Evolutionary conservation across 2,888 invertebrate species (phyloP), one percentile per base, ranked within the genome.

Genomic region (Clostera curtula): DNA sequence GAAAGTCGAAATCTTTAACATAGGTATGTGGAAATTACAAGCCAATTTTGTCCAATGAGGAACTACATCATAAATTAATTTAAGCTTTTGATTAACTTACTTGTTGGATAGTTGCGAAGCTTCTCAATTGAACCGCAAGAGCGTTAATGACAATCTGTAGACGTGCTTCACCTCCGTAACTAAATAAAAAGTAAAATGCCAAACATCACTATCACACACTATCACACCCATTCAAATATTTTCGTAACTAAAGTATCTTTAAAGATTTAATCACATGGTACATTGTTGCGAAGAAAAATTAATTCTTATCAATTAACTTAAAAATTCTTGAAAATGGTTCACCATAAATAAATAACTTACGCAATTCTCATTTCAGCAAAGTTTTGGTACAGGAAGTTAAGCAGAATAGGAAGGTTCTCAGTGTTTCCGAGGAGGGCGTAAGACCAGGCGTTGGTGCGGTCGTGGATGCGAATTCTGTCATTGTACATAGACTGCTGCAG

Each of bases 391-490:
- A 89, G 60, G 61, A 88, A 87, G 6, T 80, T 52, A 2, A 88
- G 77, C 0, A 87, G 86, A 1, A 73, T 54, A 0, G 65, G 58
- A 5, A 88, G 56, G 39, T 89, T 89, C 44, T 85, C 82, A 5
- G 56, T 63, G 54, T 87, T 87, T 29, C 85, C 86, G 24, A 75
- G 74, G 12, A 88, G 83, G 0, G 89, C 86, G 7, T 64, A 83
- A 2, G 55, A 48, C 67, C 85, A 70, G 31, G 69, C 85, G 21
- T 74, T 75, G 1, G 75, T 63, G 7, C 73, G 65, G 61, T 87
- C 76, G 61, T 86, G 76, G 40, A 66, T 45, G 43, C 88, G 65
- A 43, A 88, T 74, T 27, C 49, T 70, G 31, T 68, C 67, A 33
- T 62, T 73, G 29, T 64, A 50, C 43, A 88, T 57, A 0, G 85